phyloP scores from a whole-genome alignment of 2,888 invertebrate genomes.

The Formica aserva region DNA sequence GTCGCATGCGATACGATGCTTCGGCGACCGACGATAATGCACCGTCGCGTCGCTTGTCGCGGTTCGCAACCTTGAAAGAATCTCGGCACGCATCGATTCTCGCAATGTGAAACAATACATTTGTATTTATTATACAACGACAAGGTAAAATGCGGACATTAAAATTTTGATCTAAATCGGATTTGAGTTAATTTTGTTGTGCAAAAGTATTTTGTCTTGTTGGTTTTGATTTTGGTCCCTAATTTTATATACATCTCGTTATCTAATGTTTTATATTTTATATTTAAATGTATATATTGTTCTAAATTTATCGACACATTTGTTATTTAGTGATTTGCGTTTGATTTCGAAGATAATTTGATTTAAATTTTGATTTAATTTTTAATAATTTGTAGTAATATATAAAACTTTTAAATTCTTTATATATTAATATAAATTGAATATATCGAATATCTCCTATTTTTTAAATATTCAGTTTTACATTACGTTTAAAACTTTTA shows the following conservation, averaged over 20 bases:
- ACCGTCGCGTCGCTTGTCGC: conserved; percentile 14
- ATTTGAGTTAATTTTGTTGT: not conserved
- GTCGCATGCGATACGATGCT: conserved; percentile 64
- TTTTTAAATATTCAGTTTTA: conserved; percentile 10
- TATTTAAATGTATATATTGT: not conserved
- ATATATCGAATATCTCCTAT: not conserved
- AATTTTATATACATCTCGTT: not conserved
- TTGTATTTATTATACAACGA: not conserved
- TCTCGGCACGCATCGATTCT: conserved; percentile 29
- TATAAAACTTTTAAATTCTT: not conserved
- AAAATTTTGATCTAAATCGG: not conserved
- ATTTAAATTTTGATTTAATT: not conserved
- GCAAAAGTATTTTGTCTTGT: too few species aligned
- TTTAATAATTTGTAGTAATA: not conserved
- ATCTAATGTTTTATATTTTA: not conserved
- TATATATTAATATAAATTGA: not conserved
- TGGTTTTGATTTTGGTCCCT: not conserved
- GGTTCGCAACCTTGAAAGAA: conserved; percentile 44
- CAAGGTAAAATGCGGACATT: not conserved
- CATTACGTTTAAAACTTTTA: not conserved
- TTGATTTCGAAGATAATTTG: not conserved
- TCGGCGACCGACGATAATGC: conserved; percentile 67
- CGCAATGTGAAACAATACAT: conserved; percentile 18
- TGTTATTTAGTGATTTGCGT: not conserved
- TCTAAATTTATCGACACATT: not conserved